Conservation (phyloP, 2,113 vertebrate genomes). For the Menura novaehollandiae region DNA sequence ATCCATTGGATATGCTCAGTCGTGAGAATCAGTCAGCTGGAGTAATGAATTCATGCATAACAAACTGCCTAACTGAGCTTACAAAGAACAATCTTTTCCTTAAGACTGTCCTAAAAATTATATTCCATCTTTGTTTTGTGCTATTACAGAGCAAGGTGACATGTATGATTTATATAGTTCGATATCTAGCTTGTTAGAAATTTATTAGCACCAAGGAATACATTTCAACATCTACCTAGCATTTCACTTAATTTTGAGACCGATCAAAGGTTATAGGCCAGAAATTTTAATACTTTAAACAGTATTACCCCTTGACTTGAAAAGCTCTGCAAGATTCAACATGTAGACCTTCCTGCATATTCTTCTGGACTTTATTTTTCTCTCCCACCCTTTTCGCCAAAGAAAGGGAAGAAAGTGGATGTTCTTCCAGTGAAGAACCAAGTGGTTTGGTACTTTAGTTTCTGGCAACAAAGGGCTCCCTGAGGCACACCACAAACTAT, state of each 20-base stretch:
- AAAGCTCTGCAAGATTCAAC: neutral
- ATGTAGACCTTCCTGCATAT: neutral
- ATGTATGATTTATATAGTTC: neutral
- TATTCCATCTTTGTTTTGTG: neutral
- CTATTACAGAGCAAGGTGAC: neutral
- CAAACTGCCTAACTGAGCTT: conserved; percentile 4
- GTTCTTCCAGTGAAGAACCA: neutral
- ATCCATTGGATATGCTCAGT: neutral
- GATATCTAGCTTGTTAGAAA: conserved; percentile 16
- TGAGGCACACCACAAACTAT: neutral
- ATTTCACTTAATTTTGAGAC: neutral
- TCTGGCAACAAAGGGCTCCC: neutral
- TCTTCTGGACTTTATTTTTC: neutral
- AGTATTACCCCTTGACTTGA: neutral
- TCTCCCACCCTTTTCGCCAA: neutral
- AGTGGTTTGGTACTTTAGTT: neutral
- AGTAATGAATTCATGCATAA: conserved; percentile 34
- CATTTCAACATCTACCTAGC: neutral
- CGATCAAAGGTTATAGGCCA: neutral
- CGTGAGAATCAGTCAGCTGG: neutral
- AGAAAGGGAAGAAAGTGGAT: too few species aligned
- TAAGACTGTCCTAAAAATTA: neutral
- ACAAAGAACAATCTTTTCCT: neutral
- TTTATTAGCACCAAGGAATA: neutral
- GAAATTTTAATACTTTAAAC: neutral